Evolutionary conservation across 2,888 invertebrate species (phyloP).

Genomic region (Lamproptera curius): DNA sequence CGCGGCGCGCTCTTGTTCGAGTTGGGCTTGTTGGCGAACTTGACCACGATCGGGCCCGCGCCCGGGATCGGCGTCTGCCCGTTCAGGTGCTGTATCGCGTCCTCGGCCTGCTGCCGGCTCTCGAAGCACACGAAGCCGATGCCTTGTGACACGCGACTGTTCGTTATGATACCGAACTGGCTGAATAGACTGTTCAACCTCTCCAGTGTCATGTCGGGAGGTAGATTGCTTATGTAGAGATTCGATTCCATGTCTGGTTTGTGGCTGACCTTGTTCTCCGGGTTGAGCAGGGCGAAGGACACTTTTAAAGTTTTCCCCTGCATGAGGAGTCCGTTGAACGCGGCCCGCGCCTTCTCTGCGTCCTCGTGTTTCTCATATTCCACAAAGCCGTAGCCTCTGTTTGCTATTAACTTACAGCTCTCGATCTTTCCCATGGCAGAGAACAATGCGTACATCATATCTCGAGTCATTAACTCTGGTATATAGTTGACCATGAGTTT

Average conservation of each 20-base stretch:
- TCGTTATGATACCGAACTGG: slow-evolving; percentile 67
- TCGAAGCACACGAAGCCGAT: slow-evolving; percentile 75
- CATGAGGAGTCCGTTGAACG: slow-evolving; percentile 74
- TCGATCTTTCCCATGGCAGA: slow-evolving; percentile 76
- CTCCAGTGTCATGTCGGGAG: slow-evolving; percentile 74
- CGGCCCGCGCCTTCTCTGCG: slow-evolving; percentile 73
- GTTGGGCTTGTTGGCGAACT: slow-evolving; percentile 73
- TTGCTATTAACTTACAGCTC: slow-evolving; percentile 72
- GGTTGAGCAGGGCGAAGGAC: slow-evolving; percentile 73
- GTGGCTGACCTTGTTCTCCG: slow-evolving; percentile 72
- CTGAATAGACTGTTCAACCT: slow-evolving; percentile 64
- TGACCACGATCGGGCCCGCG: slow-evolving; percentile 66
- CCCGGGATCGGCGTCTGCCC: slow-evolving; percentile 65
- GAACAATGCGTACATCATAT: slow-evolving; percentile 76
- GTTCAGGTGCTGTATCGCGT: slow-evolving; percentile 67
- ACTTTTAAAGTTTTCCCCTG: slow-evolving; percentile 75
- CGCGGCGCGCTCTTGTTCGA: slow-evolving; percentile 62
- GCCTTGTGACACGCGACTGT: slow-evolving; percentile 72
- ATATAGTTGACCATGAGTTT: slow-evolving; percentile 79
- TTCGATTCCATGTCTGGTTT: slow-evolving; percentile 74
- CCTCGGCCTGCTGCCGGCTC: slow-evolving; percentile 65
- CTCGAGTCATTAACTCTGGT: slow-evolving; percentile 75
- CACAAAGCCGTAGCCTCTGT: slow-evolving; percentile 73
- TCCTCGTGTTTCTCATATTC: slow-evolving; percentile 75
- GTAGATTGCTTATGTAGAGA: slow-evolving; percentile 73